phyloP scores from a whole-genome alignment of 1,140 invertebrate species.

The Papilio polytes region DNA sequence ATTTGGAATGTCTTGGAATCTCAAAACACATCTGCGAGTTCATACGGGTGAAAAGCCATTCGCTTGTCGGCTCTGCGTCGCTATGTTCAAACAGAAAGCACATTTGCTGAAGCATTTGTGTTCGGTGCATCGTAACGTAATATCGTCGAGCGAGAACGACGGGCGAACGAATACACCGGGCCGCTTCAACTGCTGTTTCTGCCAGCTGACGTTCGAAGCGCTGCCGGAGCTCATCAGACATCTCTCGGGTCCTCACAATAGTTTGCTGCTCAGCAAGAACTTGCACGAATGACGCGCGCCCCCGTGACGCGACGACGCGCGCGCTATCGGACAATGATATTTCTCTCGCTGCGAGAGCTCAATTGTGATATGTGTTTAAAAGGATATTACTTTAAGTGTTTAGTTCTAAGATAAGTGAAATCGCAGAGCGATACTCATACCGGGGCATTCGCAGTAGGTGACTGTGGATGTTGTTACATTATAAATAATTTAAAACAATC shows the following conservation, averaged over 20 bases:
- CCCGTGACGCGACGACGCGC: slow-evolving; percentile 61
- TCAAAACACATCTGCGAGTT: slow-evolving; percentile 93
- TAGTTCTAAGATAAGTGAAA: slow-evolving; percentile 69
- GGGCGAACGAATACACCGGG: slow-evolving; percentile 86
- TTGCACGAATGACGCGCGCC: slow-evolving; percentile 88
- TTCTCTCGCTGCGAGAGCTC: slow-evolving; percentile 73
- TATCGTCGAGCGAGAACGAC: slow-evolving; percentile 88
- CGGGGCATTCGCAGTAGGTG: slow-evolving; percentile 65
- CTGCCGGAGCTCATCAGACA: slow-evolving; percentile 93
- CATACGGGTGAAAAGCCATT: slow-evolving; percentile 95
- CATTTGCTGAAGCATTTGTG: slow-evolving; percentile 93
- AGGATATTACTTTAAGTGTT: slow-evolving; percentile 70
- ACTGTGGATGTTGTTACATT: slow-evolving; percentile 69
- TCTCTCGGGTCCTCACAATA: slow-evolving; percentile 93
- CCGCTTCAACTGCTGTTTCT: slow-evolving; percentile 93
- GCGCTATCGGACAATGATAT: slow-evolving; percentile 74
- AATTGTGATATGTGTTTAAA: slow-evolving; percentile 83
- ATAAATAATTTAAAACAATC: slow-evolving; percentile 73
- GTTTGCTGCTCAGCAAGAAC: slow-evolving; percentile 93
- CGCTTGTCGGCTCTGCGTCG: slow-evolving; percentile 92
- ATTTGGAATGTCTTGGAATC: slow-evolving; percentile 95
- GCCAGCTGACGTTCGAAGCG: slow-evolving; percentile 92
- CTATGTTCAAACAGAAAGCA: slow-evolving; percentile 95
- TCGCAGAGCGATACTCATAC: slow-evolving; percentile 80
- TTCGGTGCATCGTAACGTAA: slow-evolving; percentile 93